Base-by-base conservation (phyloP, 2,113 vertebrate species). In the Dicerorhinus sumatrensis region DNA sequence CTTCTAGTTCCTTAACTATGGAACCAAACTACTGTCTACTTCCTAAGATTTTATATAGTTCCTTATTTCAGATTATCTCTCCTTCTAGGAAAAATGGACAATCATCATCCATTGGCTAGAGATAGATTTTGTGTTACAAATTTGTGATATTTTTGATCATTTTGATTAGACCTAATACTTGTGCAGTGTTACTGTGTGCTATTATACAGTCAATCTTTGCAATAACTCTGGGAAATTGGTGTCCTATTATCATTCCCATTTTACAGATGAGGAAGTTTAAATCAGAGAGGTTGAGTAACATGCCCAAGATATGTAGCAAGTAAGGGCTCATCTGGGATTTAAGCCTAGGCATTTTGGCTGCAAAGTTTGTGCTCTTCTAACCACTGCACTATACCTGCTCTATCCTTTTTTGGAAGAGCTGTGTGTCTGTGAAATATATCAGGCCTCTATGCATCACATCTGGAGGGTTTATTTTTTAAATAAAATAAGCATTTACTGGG, bases 241-340 rank as follows among this genome's bases (percentile, higher is more conserved):
- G 54, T 77, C 18, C 54, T 27, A 0, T 46, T 63, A 23, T 56
- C 16, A 36, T 62, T 83, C 20, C 31, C 31, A 73, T 65, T 39
- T 77, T 67, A 87, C 51, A 62, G 14, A 89, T 54, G 18, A 76
- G 29, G 67, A 94, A 67, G 51, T 27, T 42, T 33, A 91, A 89
- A 72, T 29, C 60, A 46, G 79, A 89, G 84, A 77, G 39, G 7
- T 31, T 67, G 42, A 77, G 27, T 39, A 56, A 42, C 36, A 13
- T 58, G 25, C 7, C 23, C 46, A 46, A 46, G 36, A 42, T 10
- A 56, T 2, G 29, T 3, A 62, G 17, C 18, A 89, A 67, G 31
- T 6, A 5, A 36, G 33, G 9, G 23, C 36, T 39, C 48, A 9
- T 42, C 54, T 86, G 86, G 69, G 10, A 69, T 23, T n/a, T 10